A percentile compares a stretch with the other conserved stretches of the same genome.
phyloP scores from a whole-genome alignment of 1,140 invertebrate genomes.

The Palaemon carinicauda region DNA sequence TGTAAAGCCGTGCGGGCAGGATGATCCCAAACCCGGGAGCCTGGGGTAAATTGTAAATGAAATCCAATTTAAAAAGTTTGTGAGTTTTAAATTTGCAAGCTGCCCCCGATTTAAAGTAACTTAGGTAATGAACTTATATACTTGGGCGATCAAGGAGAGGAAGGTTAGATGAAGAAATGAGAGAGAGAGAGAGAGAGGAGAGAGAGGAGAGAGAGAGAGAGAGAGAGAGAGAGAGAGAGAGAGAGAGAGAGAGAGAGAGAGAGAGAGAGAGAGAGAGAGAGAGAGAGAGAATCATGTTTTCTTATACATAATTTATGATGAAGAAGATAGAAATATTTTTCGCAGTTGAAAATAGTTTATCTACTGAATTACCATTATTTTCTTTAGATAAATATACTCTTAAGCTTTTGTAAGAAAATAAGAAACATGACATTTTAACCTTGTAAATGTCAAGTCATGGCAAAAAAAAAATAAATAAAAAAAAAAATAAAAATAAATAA shows the following conservation, averaged over 20 bases:
- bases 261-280: not conserved
- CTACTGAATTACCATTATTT: too few relatives aligned
- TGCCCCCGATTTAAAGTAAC: constrained; percentile 48
- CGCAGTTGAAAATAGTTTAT: too few relatives aligned
- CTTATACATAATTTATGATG: too few relatives aligned
- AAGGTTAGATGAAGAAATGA: too few relatives aligned
- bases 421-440: too few relatives aligned
- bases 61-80: constrained; percentile 53
- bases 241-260: not conserved
- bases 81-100: constrained; percentile 53
- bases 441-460: too few relatives aligned
- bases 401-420: too few relatives aligned
- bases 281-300: too few relatives aligned
- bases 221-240: not conserved
- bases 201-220: not conserved
- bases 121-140: constrained; percentile 49
- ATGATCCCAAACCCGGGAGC: constrained; percentile 25
- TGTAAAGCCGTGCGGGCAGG: not conserved
- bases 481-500: too few relatives aligned
- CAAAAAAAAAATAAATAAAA: too few relatives aligned
- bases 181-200: not conserved
- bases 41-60: constrained; percentile 40
- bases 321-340: too few relatives aligned
- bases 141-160: not conserved
- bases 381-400: too few relatives aligned